Evolutionary conservation across 2,797 vertebrate species (phyloP).

Genomic region (Limosa lapponica): DNA sequence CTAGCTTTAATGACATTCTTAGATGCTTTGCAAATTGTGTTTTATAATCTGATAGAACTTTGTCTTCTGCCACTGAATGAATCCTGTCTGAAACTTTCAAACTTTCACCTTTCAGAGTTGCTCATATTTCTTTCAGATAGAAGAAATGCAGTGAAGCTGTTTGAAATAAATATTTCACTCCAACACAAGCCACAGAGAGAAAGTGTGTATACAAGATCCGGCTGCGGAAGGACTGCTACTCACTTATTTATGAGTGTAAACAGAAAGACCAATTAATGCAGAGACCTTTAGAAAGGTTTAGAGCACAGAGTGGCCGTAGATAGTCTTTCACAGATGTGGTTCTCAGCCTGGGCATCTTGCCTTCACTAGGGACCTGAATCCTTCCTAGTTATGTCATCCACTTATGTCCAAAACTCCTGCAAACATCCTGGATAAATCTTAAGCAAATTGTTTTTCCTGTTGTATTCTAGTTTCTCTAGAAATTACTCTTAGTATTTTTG

Average conservation of each 20-base stretch:
- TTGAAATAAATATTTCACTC: slow-evolving; percentile 54
- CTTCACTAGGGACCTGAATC: background rate
- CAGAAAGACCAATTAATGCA: slow-evolving; percentile 48
- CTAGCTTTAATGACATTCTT: background rate
- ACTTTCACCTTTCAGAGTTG: background rate
- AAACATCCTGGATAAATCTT: background rate
- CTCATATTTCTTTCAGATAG: background rate
- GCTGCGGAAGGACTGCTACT: background rate
- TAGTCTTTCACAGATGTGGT: background rate
- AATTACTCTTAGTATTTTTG: background rate
- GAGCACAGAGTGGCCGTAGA: background rate
- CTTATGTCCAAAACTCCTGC: background rate
- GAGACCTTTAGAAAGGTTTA: slow-evolving; percentile 19
- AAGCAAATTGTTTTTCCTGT: background rate
- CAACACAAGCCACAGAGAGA: background rate
- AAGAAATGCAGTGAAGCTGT: background rate
- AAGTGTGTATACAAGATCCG: background rate
- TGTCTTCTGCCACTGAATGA: background rate
- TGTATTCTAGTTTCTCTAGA: background rate
- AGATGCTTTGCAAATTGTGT: background rate
- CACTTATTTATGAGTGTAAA: slow-evolving; percentile 64
- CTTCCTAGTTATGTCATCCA: background rate
- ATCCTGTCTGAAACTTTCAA: background rate
- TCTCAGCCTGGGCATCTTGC: background rate
- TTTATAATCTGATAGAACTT: background rate